phyloP scores from a whole-genome alignment of 2,113 vertebrate species.

The Dasypus novemcinctus region DNA sequence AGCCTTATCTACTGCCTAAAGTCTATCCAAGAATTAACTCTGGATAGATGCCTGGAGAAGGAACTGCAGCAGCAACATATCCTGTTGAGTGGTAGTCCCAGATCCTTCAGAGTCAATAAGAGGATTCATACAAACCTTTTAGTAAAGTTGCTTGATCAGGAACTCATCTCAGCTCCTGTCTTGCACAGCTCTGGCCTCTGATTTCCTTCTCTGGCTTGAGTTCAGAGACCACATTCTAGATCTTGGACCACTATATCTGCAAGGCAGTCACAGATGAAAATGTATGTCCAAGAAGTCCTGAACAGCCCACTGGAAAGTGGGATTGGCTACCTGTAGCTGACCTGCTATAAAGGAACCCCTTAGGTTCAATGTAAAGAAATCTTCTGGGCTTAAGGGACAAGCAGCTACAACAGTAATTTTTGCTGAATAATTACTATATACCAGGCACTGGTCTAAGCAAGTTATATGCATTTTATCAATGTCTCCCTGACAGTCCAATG shows the following conservation, averaged over 20 bases:
- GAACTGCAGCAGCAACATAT: neutral
- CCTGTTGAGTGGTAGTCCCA: neutral
- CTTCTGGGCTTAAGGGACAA: neutral
- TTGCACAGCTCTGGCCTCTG: neutral
- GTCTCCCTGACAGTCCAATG: neutral
- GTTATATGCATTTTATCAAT: too few relatives aligned
- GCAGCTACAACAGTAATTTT: neutral
- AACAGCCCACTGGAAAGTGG: neutral
- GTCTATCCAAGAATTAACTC: neutral
- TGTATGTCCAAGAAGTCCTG: neutral
- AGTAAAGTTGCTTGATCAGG: neutral
- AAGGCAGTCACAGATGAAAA: neutral
- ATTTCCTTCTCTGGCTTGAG: neutral
- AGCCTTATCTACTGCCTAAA: neutral
- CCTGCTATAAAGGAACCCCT: neutral
- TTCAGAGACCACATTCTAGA: neutral
- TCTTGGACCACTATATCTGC: neutral
- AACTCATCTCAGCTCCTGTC: neutral
- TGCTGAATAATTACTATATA: neutral
- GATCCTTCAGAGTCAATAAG: accelerated
- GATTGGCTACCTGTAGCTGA: too few relatives aligned
- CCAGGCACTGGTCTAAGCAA: neutral
- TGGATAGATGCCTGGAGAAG: neutral
- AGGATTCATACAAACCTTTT: neutral
- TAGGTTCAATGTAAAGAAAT: neutral